A percentile compares a stretch with the other conserved stretches of the same genome.
Conservation (phyloP, 2,113 vertebrate genomes). For the Plotosus lineatus region DNA sequence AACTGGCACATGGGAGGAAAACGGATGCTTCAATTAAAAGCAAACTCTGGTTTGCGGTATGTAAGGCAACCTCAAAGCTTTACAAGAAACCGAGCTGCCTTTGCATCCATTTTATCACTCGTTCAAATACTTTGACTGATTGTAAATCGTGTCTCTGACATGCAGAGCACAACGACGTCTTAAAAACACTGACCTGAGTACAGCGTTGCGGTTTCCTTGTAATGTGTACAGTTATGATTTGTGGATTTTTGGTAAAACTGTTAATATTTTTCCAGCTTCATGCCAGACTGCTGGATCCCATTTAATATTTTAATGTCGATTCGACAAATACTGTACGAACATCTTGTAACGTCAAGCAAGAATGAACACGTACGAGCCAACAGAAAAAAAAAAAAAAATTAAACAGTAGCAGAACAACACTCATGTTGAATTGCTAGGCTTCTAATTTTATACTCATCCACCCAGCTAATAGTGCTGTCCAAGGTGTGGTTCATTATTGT, state of each 20-base stretch:
- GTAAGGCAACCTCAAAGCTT: conserved; percentile 11
- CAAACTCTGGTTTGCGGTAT: neutral
- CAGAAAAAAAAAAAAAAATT: conserved; percentile 13
- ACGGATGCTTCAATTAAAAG: conserved; percentile 13
- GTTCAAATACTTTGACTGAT: conserved; percentile 25
- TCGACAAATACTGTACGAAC: conserved; percentile 19
- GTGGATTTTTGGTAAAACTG: conserved; percentile 12
- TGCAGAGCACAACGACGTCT: neutral
- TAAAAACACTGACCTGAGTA: neutral
- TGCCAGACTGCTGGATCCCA: conserved; percentile 18
- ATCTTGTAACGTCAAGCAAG: too few species aligned
- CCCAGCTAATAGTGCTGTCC: conserved; percentile 15
- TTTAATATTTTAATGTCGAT: conserved; percentile 12
- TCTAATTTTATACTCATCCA: neutral
- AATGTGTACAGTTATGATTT: neutral
- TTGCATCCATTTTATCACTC: conserved; percentile 30
- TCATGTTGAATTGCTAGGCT: neutral
- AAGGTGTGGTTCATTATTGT: conserved; percentile 24
- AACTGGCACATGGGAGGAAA: neutral
- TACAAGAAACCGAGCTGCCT: conserved; percentile 10
- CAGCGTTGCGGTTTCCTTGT: conserved; percentile 29
- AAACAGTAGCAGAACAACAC: conserved; percentile 2
- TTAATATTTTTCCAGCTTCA: conserved; percentile 5
- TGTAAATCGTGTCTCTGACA: conserved; percentile 5
- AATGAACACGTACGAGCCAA: too few species aligned